Conservation (phyloP, 1,140 invertebrate species). For the Onthophagus taurus region DNA sequence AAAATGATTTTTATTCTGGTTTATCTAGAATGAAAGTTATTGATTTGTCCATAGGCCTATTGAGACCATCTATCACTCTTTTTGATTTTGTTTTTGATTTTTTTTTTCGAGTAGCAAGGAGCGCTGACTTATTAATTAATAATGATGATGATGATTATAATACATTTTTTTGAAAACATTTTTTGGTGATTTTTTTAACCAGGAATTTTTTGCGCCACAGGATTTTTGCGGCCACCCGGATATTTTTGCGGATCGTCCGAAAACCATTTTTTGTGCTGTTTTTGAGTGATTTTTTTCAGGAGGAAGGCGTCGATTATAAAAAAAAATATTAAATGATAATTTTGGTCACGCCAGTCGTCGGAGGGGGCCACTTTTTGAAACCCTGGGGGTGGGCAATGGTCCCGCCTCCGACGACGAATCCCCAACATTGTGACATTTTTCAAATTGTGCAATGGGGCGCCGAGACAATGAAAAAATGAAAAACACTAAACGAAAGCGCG, state of each 20-base stretch:
- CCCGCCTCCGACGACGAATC: conserved; percentile 25
- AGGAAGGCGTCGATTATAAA: conserved; percentile 19
- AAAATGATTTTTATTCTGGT: no score
- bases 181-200: conserved; percentile 8
- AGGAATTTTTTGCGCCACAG: conserved; percentile 20
- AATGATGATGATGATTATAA: conserved; percentile 32
- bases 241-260: no score
- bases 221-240: conserved; percentile 16
- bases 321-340: conserved; percentile 14
- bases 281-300: conserved; percentile 35
- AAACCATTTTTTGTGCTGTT: conserved; percentile 18
- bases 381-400: conserved; percentile 33
- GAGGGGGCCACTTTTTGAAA: conserved; percentile 33
- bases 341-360: conserved; percentile 34
- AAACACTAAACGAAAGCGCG: conserved; percentile 43
- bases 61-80: no score
- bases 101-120: conserved; percentile 35
- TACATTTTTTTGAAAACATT: conserved; percentile 23
- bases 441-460: conserved; percentile 59
- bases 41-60: no score
- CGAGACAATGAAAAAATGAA: conserved; percentile 40
- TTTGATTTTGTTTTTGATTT: no score
- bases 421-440: conserved; percentile 55
- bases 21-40: no score
- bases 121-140: conserved; percentile 30